A percentile compares a stretch with the other conserved stretches of the same genome.
Evolutionary conservation across 37 sponge, comb jelly and placozoan genomes (phyloP).

Genomic region (Cladorhizidae sp.): DNA sequence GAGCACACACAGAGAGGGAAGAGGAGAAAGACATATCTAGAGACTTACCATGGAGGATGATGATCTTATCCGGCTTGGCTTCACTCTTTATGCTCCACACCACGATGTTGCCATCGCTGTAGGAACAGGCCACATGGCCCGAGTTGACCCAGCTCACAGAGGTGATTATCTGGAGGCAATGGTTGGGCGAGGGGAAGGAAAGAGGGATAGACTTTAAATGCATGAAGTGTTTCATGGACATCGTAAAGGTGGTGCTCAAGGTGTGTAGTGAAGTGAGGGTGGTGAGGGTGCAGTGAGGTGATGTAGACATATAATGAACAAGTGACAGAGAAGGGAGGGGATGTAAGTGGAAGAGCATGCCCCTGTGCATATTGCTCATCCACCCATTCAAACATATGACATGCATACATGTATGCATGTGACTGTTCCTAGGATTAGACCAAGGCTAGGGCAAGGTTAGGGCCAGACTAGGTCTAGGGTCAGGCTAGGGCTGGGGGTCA

Average conservation of each 20-base stretch:
- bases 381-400: no score
- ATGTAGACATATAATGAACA: neutral
- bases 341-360: no score
- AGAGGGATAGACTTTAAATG: neutral
- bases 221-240: neutral
- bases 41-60: constrained; percentile 36
- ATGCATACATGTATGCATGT: no score
- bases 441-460: no score
- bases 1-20: neutral
- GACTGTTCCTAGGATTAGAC: no score
- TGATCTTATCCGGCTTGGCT: constrained; percentile 55
- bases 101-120: constrained; percentile 56
- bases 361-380: no score
- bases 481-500: no score
- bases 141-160: constrained; percentile 41
- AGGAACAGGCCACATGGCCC: constrained; percentile 47
- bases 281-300: neutral
- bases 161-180: constrained; percentile 35
- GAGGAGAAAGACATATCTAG: no score
- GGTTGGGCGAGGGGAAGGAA: neutral
- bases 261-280: neutral
- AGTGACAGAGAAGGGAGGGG: no score
- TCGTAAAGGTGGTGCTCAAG: neutral
- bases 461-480: no score
- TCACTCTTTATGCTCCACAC: constrained; percentile 56